Percentiles rank a stretch among this genome's conserved stretches.
Evolutionary conservation across 2,888 invertebrate genomes (phyloP).

Genomic region (Hypolimnas misippus): DNA sequence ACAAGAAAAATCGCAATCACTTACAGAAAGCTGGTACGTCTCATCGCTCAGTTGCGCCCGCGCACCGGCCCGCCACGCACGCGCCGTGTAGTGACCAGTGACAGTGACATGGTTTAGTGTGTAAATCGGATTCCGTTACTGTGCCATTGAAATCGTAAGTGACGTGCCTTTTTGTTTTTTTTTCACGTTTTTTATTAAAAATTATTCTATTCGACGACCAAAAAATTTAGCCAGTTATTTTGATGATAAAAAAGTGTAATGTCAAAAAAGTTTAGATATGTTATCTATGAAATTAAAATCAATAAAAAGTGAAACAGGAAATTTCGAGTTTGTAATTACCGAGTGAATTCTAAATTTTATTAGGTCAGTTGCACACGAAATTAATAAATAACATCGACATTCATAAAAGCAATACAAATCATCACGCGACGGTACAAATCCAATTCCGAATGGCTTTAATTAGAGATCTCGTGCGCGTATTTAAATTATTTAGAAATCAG

Average conservation of each 20-base stretch:
- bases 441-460: slow-evolving; percentile 70
- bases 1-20: slow-evolving; percentile 45
- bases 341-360: slow-evolving; percentile 16
- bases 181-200: slow-evolving; percentile 1
- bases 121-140: slow-evolving; percentile 73
- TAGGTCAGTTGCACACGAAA: slow-evolving; percentile 38
- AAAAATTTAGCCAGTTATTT: neutral
- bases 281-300: neutral
- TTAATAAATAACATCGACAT: slow-evolving; percentile 35
- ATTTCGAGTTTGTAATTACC: slow-evolving; percentile 7
- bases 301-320: slow-evolving; percentile 16
- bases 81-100: slow-evolving; percentile 60
- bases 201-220: neutral
- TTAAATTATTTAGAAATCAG: slow-evolving; percentile 83
- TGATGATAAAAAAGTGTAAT: neutral
- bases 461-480: slow-evolving; percentile 74
- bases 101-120: slow-evolving; percentile 81
- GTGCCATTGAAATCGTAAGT: slow-evolving; percentile 72
- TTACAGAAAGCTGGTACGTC: slow-evolving; percentile 30
- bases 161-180: slow-evolving; percentile 30
- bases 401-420: slow-evolving; percentile 46
- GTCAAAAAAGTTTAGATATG: neutral
- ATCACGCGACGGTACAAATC: slow-evolving; percentile 67
- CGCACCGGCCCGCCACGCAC: slow-evolving; percentile 57
- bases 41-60: slow-evolving; percentile 58